Evolutionary conservation across 1,140 invertebrate genomes (phyloP), one percentile per base, ranked within the genome.

Genomic region (Aphidius gifuensis): DNA sequence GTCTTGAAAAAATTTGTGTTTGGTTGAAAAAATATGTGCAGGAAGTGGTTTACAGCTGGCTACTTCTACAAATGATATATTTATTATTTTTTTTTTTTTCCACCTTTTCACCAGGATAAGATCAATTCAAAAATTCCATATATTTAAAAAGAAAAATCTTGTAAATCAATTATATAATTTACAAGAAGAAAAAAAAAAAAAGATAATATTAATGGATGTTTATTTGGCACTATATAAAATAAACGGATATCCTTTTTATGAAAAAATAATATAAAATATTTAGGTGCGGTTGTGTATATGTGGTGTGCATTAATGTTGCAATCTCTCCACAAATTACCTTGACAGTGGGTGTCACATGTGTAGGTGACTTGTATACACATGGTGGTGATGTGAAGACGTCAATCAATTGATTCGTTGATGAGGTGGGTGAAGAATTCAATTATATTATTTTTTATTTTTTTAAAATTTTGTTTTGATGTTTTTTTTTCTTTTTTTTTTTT

Each of bases 281-380:
- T 32, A 32, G 4, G 23, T 32, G 23, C 23, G 23, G 23, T 32
- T 32, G 61, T 58, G 61, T 54, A 47, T 16, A 39, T n/a, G 57
- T 45, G 54, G 45, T 55, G 55, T 60, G 58, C 21, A 43, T 55
- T 21, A 53, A 16, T 16, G 16, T 16, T 16, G 16, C 16, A 16
- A 42, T 47, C 16, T 38, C 11, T 47, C 43, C 44, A 43, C 32
- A 53, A 70, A 73, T 76, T 78, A 79, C 78, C 77, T 80, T 79
- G 76, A 80, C 78, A 79, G 71, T 69, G 71, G 74, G 71, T 32
- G 23, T 74, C 71, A 73, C 72, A 74, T 71, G 72, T 68, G 71
- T 68, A 71, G 73, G 71, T 78, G 50, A 53, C 50, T 50, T 32
- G 74, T 58, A 61, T 47, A 70, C 77, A 70, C 69, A 71, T 72